Conservation (phyloP, 2,888 invertebrate genomes). For the Aradus depressus region DNA sequence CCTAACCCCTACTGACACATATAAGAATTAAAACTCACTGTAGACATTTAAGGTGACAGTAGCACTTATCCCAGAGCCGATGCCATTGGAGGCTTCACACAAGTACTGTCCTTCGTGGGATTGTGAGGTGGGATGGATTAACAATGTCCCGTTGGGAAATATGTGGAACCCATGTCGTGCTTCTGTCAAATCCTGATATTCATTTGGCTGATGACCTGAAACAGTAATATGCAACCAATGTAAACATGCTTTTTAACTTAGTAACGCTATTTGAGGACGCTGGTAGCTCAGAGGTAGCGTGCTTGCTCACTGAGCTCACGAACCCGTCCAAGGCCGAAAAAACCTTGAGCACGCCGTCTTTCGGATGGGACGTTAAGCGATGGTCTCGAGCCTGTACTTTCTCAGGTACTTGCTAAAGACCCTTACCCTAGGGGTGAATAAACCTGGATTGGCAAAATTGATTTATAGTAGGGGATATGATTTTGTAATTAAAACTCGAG, state of each 20-base stretch:
- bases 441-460: too few species aligned
- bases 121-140: slow-evolving; percentile 36
- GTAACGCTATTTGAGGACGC: not conserved
- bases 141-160: slow-evolving; percentile 38
- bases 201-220: slow-evolving; percentile 34
- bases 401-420: too few species aligned
- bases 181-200: slow-evolving; percentile 33
- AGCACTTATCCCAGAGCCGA: slow-evolving; percentile 40
- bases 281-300: too few species aligned
- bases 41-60: slow-evolving; percentile 37
- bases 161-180: slow-evolving; percentile 33
- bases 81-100: slow-evolving; percentile 41
- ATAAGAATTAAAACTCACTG: slow-evolving; percentile 32
- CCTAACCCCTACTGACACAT: too few species aligned
- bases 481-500: too few species aligned
- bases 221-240: not conserved
- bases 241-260: not conserved
- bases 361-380: too few species aligned
- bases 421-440: too few species aligned
- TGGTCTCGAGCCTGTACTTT: too few species aligned
- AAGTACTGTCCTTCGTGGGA: slow-evolving; percentile 40
- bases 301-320: too few species aligned
- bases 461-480: too few species aligned
- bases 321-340: too few species aligned
- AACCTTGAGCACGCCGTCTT: too few species aligned